Percentiles rank a stretch among this genome's conserved stretches.
phyloP scores from a whole-genome alignment of 2,797 vertebrate species.

The Botia kubotai region DNA sequence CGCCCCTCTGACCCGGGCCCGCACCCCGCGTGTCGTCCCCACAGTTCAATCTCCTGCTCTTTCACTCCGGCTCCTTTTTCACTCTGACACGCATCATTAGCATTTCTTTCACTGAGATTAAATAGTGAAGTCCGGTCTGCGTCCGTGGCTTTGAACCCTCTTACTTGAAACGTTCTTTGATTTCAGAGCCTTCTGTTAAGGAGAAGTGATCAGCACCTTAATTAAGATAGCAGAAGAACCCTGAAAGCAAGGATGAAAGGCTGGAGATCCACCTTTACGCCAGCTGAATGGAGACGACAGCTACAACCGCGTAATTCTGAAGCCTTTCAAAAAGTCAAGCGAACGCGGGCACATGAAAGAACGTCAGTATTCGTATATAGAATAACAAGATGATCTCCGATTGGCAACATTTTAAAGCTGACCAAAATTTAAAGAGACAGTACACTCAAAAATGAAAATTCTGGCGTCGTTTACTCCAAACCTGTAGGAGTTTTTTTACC shows the following conservation, averaged over 20 bases:
- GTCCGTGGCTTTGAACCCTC: conserved; percentile 80
- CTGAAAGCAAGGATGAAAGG: conserved; percentile 61
- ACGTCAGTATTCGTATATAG: conserved; percentile 2
- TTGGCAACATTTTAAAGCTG: conserved; percentile 14
- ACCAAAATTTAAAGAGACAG: conserved; percentile 13
- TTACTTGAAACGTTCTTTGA: conserved; percentile 82
- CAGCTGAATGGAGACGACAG: conserved; percentile 49
- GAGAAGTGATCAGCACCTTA: conserved; percentile 76
- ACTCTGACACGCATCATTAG: conserved; percentile 77
- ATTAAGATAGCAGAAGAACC: conserved; percentile 73
- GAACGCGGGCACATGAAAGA: conserved; percentile 30
- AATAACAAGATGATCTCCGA: conserved; percentile 24
- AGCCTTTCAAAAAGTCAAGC: conserved; percentile 39
- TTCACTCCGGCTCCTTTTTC: conserved; percentile 64
- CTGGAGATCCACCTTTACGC: conserved; percentile 49
- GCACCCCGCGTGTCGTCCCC: conserved; percentile 34
- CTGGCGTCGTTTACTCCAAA: not conserved
- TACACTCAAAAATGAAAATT: not conserved
- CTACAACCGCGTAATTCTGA: conserved; percentile 32
- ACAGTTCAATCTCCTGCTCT: conserved; percentile 41
- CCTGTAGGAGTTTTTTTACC: not conserved
- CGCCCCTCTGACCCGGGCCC: conserved; percentile 49
- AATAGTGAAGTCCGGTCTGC: conserved; percentile 74
- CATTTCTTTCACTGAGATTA: conserved; percentile 83
- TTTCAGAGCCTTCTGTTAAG: conserved; percentile 74